Percentiles rank a stretch among this genome's conserved stretches.
Evolutionary conservation across 2,888 invertebrate species (phyloP).

Genomic region (Pteria penguin): DNA sequence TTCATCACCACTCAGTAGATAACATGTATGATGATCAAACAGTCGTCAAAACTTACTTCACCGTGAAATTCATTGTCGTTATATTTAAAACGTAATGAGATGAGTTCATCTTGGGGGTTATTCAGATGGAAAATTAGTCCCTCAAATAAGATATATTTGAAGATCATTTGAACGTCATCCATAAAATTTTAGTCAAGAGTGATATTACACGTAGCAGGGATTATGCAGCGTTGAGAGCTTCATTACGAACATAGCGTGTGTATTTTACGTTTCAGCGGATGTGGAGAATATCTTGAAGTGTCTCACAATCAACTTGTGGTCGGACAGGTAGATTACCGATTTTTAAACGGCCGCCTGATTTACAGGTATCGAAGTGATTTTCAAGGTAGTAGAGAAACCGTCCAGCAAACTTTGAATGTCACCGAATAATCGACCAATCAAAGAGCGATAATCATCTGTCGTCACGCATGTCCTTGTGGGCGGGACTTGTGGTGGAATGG

Average conservation of each 20-base stretch:
- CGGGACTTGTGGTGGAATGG: conserved; percentile 10
- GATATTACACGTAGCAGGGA: not conserved
- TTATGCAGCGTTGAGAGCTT: not conserved
- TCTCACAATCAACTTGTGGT: not conserved
- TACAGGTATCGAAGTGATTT: not conserved
- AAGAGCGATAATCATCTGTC: conserved; percentile 3
- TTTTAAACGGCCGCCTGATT: not conserved
- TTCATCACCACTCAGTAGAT: too few species aligned
- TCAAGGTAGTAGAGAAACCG: too few species aligned
- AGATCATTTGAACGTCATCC: not conserved
- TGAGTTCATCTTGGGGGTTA: not conserved
- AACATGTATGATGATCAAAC: too few species aligned
- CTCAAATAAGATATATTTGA: not conserved
- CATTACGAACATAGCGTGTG: not conserved
- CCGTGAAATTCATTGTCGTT: not conserved
- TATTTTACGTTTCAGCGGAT: not conserved
- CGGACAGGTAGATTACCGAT: not conserved
- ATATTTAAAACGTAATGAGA: not conserved
- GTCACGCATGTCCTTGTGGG: conserved; percentile 6
- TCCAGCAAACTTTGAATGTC: too few species aligned
- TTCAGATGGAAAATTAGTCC: not conserved
- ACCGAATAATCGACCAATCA: conserved; percentile 12
- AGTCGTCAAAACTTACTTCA: too few species aligned
- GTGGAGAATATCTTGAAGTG: not conserved
- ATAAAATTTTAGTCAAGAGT: not conserved